Evolutionary conservation across 2,888 invertebrate species (phyloP).

Genomic region (Apodemia zela): DNA sequence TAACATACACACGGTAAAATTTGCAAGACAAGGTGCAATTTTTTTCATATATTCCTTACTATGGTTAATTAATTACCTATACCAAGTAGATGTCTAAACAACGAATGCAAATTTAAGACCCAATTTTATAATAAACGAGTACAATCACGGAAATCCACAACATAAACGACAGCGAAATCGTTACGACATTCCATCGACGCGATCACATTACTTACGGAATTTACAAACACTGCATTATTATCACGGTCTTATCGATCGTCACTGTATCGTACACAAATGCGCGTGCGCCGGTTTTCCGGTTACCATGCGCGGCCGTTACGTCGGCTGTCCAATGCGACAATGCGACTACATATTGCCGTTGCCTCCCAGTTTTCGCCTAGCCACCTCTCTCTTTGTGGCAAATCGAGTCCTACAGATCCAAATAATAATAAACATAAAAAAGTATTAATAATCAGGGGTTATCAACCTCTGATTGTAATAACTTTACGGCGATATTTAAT

Average conservation of each 20-base stretch:
- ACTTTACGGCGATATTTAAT: not conserved
- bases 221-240: slow-evolving; percentile 41
- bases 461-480: not conserved
- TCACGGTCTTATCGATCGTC: slow-evolving; percentile 33
- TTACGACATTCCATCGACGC: slow-evolving; percentile 39
- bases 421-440: slow-evolving; percentile 15
- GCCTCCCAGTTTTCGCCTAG: slow-evolving; percentile 63
- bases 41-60: not conserved
- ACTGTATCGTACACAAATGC: slow-evolving; percentile 33
- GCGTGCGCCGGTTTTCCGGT: slow-evolving; percentile 51
- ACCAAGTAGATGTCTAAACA: not conserved
- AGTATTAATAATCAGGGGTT: not conserved
- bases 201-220: slow-evolving; percentile 43
- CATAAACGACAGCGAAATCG: slow-evolving; percentile 34
- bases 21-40: not conserved
- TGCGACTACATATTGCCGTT: slow-evolving; percentile 60
- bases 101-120: not conserved
- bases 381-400: slow-evolving; percentile 68
- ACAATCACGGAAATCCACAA: slow-evolving; percentile 31
- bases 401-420: slow-evolving; percentile 15
- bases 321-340: slow-evolving; percentile 69
- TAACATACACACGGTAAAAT: not conserved
- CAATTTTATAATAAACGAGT: not conserved
- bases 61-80: not conserved
- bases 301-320: slow-evolving; percentile 64